Percentiles rank a stretch among this genome's conserved stretches.
phyloP scores from a whole-genome alignment of 2,797 vertebrate genomes.

The Acanthurus lineatus region DNA sequence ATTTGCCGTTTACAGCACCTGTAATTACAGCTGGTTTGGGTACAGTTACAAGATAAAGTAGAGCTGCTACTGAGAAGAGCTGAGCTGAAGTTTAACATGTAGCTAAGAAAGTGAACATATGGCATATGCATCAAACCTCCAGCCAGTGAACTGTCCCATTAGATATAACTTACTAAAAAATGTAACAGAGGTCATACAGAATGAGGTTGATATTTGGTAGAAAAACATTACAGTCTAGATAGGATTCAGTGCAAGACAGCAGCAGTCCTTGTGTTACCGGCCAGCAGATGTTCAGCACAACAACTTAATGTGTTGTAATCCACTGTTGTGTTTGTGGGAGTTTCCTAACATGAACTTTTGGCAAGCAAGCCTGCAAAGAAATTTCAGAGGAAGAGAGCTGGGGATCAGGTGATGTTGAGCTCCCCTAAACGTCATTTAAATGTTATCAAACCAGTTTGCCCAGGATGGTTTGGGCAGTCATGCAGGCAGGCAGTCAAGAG shows the following conservation, averaged over 20 bases:
- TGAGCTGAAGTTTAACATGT: neutral
- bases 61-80: neutral
- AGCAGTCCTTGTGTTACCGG: neutral
- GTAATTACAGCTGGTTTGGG: conserved; percentile 50
- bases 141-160: neutral
- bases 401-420: neutral
- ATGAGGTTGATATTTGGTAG: neutral
- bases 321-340: neutral
- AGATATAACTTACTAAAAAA: neutral
- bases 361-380: neutral
- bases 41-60: conserved; percentile 40
- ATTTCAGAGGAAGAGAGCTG: neutral
- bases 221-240: neutral
- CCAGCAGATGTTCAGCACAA: too few species aligned
- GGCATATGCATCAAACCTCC: neutral
- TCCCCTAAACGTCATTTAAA: conserved; percentile 31
- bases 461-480: conserved; percentile 49
- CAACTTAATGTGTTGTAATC: too few species aligned
- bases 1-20: conserved; percentile 34
- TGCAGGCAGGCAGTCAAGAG: neutral
- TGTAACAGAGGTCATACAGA: neutral
- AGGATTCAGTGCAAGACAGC: neutral
- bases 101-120: neutral
- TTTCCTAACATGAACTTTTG: neutral
- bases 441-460: conserved; percentile 72